Conservation (phyloP, 2,113 vertebrate genomes). For the Turnix velox region DNA sequence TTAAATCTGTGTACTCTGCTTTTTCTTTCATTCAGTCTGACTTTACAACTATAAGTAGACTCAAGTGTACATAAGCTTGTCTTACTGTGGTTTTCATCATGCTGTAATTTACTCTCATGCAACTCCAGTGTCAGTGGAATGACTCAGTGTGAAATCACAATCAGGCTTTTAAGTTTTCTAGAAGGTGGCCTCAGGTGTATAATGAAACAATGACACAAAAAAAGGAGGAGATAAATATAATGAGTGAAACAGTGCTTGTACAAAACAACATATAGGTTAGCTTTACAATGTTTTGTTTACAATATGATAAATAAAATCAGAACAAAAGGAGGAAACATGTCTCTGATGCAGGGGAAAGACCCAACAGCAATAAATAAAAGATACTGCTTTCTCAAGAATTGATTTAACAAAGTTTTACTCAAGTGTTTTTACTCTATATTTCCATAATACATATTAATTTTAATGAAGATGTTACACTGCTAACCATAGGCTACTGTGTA, state of each 20-base stretch:
- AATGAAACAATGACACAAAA: background rate
- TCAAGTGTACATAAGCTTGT: fast-evolving
- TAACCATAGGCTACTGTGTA: background rate
- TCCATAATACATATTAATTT: background rate
- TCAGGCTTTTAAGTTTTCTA: background rate
- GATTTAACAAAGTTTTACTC: background rate
- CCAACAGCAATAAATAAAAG: background rate
- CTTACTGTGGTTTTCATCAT: background rate
- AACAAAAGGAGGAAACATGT: background rate
- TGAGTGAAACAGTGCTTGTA: background rate
- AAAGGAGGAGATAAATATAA: background rate
- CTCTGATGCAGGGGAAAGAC: background rate
- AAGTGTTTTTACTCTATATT: background rate
- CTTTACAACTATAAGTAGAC: background rate
- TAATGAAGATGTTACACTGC: background rate
- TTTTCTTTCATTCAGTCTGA: background rate
- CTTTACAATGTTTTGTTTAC: background rate
- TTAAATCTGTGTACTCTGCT: background rate
- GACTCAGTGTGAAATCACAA: background rate
- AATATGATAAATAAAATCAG: background rate
- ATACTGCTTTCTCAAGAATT: background rate
- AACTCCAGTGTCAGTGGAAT: background rate
- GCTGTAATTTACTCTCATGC: background rate
- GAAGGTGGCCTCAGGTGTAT: background rate
- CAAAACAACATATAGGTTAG: background rate